These are phyloP conservation scores for Lepidurus arcticus DNA, from an alignment of 1,140 invertebrate species.

Conservation along the genomic window DNA sequence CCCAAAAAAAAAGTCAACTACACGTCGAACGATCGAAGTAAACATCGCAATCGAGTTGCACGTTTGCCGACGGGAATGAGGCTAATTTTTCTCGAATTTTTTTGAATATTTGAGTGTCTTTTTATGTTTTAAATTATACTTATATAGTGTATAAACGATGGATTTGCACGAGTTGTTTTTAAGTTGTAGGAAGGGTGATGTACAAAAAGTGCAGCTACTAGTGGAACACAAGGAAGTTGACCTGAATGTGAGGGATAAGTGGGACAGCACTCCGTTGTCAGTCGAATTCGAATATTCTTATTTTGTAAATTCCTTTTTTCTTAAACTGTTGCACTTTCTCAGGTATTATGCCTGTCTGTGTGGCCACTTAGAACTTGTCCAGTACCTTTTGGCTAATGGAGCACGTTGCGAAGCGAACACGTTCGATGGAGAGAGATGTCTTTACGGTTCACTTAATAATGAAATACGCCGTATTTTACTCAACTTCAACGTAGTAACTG, in stretches of 20 bases:
- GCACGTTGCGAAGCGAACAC: conserved; percentile 55
- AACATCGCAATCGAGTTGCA: too few species aligned
- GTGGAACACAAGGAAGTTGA: conserved; percentile 52
- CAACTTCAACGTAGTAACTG: conserved; percentile 49
- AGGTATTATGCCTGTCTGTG: conserved; percentile 56
- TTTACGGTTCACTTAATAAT: conserved; percentile 53
- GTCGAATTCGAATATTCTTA: conserved; percentile 33
- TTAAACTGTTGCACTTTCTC: conserved; percentile 35
- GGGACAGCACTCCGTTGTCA: conserved; percentile 54
- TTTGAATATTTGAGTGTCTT: neutral
- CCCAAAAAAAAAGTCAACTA: too few species aligned
- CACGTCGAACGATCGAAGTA: too few species aligned
- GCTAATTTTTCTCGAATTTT: neutral
- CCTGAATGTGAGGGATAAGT: conserved; percentile 51
- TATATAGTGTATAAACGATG: conserved; percentile 33
- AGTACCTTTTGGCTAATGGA: conserved; percentile 51
- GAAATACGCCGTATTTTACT: conserved; percentile 49
- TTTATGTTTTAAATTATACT: neutral
- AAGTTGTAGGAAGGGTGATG: conserved; percentile 45
- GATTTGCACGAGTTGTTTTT: conserved; percentile 44
- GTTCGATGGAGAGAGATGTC: conserved; percentile 55
- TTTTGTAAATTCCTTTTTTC: neutral
- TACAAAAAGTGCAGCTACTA: conserved; percentile 46
- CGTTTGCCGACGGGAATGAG: too few species aligned
- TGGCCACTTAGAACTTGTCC: conserved; percentile 51